Base-by-base conservation (phyloP, 2,113 vertebrate genomes). In the Australoheros scitulus region DNA sequence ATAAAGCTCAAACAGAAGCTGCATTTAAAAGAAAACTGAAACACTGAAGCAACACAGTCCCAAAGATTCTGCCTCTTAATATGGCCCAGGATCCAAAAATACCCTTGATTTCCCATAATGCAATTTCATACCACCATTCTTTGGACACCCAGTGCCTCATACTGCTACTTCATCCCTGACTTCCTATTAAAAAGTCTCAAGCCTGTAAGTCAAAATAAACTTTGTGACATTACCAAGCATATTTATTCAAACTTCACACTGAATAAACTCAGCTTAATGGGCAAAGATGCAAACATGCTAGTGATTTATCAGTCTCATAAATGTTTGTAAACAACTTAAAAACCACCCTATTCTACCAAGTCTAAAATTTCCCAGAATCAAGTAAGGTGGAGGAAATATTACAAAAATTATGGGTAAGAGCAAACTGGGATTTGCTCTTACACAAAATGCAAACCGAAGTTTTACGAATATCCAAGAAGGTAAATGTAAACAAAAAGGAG, bases 51-150 rank as follows among this genome's bases (percentile, higher is more conserved):
- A 81, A 26, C 18, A 18, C n/a, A 15, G 41, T 29, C 22, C 1
- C 1, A 75, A 78, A 55, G 6, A 60, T 52, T 87, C 41, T 50
- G 3, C 41, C 9, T 7, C 57, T 68, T 57, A 36, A 63, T 57
- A 24, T 14, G 22, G 10, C 22, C 60, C 10, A 15, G 50, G 36
- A 70, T 55, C 29, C 11, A 58, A 83, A 83, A 65, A 9, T 4
- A 38, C 58, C 61, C 50, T 77, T 57, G 4, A 29, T 20, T 58
- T 74, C 41, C 36, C 6, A 38, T 47, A 55, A 75, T 80, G 68
- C 22, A 72, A 74, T 18, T 26, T 56, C n/a, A 76, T 58, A 80
- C 55, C 22, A 50, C 61, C 17, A 63, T 50, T 77, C 70, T 80
- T 57, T 70, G 76, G 14, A 68, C 24, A 55, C 20, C 18, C 61